phyloP scores from a whole-genome alignment of 2,797 vertebrate genomes.

The Rhinella marina region DNA sequence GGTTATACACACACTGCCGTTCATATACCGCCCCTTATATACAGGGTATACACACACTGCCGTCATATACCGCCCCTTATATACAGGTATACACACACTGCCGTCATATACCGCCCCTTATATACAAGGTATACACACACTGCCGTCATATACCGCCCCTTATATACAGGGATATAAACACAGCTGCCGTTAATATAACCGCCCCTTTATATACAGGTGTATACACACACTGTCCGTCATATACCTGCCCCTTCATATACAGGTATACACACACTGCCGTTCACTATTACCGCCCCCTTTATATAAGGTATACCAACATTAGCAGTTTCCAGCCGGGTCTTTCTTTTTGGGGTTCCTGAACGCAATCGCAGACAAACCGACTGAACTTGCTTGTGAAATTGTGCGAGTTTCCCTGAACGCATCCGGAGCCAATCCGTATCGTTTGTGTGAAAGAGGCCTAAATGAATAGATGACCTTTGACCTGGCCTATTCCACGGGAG shows the following conservation, averaged over 20 bases:
- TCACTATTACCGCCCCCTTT: too few species aligned
- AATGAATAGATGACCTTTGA: too few species aligned
- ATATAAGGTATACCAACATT: neutral
- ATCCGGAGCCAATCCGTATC: too few species aligned
- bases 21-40: neutral
- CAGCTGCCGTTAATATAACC: neutral
- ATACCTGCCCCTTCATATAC: neutral
- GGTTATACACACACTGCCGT: neutral
- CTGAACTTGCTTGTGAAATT: too few species aligned
- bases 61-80: neutral
- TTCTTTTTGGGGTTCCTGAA: too few species aligned
- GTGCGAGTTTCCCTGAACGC: too few species aligned
- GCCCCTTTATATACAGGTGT: neutral
- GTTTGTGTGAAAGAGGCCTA: too few species aligned
- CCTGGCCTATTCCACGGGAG: too few species aligned
- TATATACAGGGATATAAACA: neutral
- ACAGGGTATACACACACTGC: too few species aligned
- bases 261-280: neutral
- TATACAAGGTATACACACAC: constrained; percentile 1
- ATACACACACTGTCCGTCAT: neutral
- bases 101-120: neutral
- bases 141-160: neutral
- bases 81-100: neutral
- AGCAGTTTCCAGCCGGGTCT: too few species aligned
- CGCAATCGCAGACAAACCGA: too few species aligned